phyloP scores from a whole-genome alignment of 2,888 invertebrate genomes.

The Lycaena phlaeas region DNA sequence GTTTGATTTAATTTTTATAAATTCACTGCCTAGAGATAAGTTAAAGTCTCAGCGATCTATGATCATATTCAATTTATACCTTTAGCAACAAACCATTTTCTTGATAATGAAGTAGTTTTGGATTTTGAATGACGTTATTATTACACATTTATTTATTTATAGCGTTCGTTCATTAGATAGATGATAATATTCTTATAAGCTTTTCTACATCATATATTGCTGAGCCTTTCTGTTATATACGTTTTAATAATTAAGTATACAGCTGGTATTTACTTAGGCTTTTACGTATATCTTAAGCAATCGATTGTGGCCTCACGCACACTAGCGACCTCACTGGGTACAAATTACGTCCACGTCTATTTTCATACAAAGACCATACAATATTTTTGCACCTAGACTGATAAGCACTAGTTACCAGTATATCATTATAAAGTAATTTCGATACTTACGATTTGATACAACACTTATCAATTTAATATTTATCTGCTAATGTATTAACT shows the following conservation, averaged over 20 bases:
- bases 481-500: no score
- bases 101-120: no score
- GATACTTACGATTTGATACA: background rate
- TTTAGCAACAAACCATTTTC: no score
- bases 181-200: no score
- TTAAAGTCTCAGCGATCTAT: no score
- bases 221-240: no score
- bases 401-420: constrained; percentile 37
- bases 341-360: constrained; percentile 55
- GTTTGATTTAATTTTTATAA: constrained; percentile 18
- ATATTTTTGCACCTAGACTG: constrained; percentile 66
- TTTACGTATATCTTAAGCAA: constrained; percentile 5
- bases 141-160: no score
- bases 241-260: background rate
- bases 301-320: constrained; percentile 35
- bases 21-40: background rate
- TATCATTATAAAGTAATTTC: background rate
- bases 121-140: no score
- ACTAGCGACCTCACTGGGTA: constrained; percentile 40
- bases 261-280: constrained; percentile 4
- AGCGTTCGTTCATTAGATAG: no score
- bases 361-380: constrained; percentile 45
- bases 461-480: no score
- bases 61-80: no score
- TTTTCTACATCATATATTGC: no score